Evolutionary conservation across 1,140 invertebrate genomes (phyloP), one percentile per base, ranked within the genome.

Genomic region (Adoxophyes honmai): DNA sequence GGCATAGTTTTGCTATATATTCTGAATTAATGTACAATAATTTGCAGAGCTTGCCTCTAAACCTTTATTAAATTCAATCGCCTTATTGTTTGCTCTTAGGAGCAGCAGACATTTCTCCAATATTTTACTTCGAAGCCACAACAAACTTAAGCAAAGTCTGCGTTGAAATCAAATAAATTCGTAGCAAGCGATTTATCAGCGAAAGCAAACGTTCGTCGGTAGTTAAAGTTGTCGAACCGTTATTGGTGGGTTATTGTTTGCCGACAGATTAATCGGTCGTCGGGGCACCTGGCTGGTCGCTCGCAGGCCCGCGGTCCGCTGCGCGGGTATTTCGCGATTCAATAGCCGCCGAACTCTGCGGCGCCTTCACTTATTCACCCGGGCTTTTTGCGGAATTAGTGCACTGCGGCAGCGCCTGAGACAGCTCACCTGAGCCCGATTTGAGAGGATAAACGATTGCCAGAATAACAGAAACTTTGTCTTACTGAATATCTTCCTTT

Each of bases 211-310:
- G 16, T 44, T 44, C n/a, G 16, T 48, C 42, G 18, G 42, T 48
- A 11, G 42, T 33, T 48, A 48, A 48, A 33, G 16, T 48, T 18
- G 21, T 28, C 42, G 18, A n/a, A 28, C n/a, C 42, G n/a, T 48
- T 48, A 33, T 48, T 48, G 42, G 42, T 28, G 56, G 55, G 63
- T 63, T 63, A 69, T 69, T 69, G 67, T 69, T 66, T 66, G 64
- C 44, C 53, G 63, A 65, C 66, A 65, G 63, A 69, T 66, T 69
- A 69, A 66, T 69, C 60, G 56, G 37, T 36, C 36, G 53, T 35
- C 51, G 14, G 63, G 57, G 63, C 67, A 66, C 67, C 67, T 70
- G 67, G 44, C 42, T 18, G 42, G 9, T 48, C 42, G 42, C 11
- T 18, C 42, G 21, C 42, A 16, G 42, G 3, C n/a, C 42, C 42